Evolutionary conservation across 2,113 vertebrate genomes (phyloP).

Genomic region (Otis tarda): DNA sequence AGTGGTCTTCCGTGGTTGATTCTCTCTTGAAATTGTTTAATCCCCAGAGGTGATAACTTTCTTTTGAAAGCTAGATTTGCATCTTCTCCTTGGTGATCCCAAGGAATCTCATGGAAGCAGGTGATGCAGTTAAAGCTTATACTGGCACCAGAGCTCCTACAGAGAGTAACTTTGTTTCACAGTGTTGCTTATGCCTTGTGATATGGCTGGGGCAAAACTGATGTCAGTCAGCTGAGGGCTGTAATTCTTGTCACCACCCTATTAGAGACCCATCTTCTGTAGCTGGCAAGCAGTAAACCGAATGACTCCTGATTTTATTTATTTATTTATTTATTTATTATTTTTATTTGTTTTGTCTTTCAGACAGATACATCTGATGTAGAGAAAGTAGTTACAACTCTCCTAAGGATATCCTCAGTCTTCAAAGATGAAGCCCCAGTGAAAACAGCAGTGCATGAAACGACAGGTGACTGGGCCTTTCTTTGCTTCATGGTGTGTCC

Average conservation of each 20-base stretch:
- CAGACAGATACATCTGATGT: slow-evolving; percentile 89
- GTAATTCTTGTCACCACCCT: background rate
- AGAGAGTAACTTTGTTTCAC: background rate
- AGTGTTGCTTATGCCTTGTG: background rate
- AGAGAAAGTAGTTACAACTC: slow-evolving; percentile 84
- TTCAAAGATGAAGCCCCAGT: slow-evolving; percentile 89
- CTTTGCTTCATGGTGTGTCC: background rate
- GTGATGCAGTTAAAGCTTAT: background rate
- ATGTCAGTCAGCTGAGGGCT: background rate
- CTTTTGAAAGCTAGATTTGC: background rate
- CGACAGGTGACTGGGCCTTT: slow-evolving; percentile 67
- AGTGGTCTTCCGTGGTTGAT: background rate
- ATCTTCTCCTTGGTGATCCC: background rate
- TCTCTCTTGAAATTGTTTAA: background rate
- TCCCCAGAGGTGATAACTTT: background rate
- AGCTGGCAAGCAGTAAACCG: background rate
- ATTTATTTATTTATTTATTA: background rate
- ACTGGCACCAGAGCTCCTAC: background rate
- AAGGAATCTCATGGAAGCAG: background rate
- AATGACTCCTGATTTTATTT: background rate
- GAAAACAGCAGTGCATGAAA: slow-evolving; percentile 81
- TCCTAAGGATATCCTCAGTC: slow-evolving; percentile 92
- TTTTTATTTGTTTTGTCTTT: background rate
- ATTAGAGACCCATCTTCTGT: background rate
- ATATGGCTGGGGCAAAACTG: background rate